Evolutionary conservation across 1,140 invertebrate genomes (phyloP), one percentile per base, ranked within the genome.

Genomic region (Diplogasteroides magnus): DNA sequence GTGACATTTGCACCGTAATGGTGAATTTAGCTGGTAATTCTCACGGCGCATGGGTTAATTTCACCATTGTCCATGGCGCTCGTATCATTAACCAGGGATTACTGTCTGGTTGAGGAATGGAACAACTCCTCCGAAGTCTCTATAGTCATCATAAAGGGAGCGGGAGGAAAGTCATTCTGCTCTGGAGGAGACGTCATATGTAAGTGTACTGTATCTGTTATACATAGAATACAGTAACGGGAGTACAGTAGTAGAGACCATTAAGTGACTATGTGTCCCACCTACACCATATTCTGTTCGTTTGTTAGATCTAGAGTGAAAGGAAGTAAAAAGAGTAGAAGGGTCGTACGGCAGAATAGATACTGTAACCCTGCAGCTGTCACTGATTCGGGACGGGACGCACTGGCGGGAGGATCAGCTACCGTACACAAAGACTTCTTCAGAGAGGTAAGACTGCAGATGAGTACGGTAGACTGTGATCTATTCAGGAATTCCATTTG

Each of bases 91-190:
- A n/a, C n/a, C n/a, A n/a, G n/a, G n/a, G n/a, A n/a, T n/a, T n/a
- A n/a, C n/a, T n/a, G n/a, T n/a, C n/a, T n/a, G n/a, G n/a, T 80
- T 57, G 70, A 86, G 85, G 86, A 91, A 83, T 97, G 94, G 91
- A 90, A 97, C 83, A 87, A 86, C 56, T 88, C 89, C 73, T 74
- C 79, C 3, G 68, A 79, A 15, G 91, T 92, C 78, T 87, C 86
- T 26, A 80, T 95, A 72, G 89, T 98, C 2, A 89, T 98, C 31
- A 88, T 98, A 19, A 94, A 95, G 86, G 92, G 91, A n/a, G 74
- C 72, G 37, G 94, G 93, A 31, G 93, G 90, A 0, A 97, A 96
- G 84, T 91, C 94, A 11, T 99, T 98, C 83, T 99, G 97, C 87
- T 94, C 97, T 66, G 97, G 97, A 28, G 97, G 96, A 1, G 97